phyloP scores from a whole-genome alignment of 92 coral and sea anemone genomes.

The Pocillopora grandis region DNA sequence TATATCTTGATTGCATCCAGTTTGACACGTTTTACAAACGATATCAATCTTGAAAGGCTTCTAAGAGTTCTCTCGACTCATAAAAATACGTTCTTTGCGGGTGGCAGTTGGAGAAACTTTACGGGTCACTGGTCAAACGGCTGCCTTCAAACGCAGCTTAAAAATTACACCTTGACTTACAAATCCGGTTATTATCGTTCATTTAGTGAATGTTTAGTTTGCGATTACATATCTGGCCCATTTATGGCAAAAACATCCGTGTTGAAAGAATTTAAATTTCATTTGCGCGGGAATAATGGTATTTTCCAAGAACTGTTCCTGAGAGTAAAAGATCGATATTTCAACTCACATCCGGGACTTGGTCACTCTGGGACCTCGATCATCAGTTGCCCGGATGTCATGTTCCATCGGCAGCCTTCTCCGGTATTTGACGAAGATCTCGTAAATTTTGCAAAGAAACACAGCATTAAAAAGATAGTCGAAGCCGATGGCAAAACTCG shows the following conservation, averaged over 20 bases:
- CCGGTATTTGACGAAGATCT: conserved; percentile 45
- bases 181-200: conserved; percentile 70
- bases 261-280: conserved; percentile 49
- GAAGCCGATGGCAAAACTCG: conserved; percentile 70
- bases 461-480: conserved; percentile 70
- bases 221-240: conserved; percentile 71
- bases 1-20: conserved; percentile 76
- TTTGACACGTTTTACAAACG: conserved; percentile 64
- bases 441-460: conserved; percentile 60
- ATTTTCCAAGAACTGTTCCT: conserved; percentile 74
- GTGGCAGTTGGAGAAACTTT: conserved; percentile 68
- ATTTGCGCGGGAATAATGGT: conserved; percentile 39
- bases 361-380: conserved; percentile 52
- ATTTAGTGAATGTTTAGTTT: conserved; percentile 72
- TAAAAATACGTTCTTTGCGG: conserved; percentile 57
- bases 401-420: conserved; percentile 53
- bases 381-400: conserved; percentile 87
- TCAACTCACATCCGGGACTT: conserved; percentile 34
- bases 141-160: conserved; percentile 67
- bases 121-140: conserved; percentile 79
- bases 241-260: conserved; percentile 66
- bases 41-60: conserved; percentile 64
- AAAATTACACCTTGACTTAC: conserved; percentile 69
- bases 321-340: conserved; percentile 50
- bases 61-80: conserved; percentile 67